Percentiles rank a stretch among this genome's conserved stretches.
Evolutionary conservation across 2,113 vertebrate species (phyloP).

Genomic region (Hystrix brachyura): DNA sequence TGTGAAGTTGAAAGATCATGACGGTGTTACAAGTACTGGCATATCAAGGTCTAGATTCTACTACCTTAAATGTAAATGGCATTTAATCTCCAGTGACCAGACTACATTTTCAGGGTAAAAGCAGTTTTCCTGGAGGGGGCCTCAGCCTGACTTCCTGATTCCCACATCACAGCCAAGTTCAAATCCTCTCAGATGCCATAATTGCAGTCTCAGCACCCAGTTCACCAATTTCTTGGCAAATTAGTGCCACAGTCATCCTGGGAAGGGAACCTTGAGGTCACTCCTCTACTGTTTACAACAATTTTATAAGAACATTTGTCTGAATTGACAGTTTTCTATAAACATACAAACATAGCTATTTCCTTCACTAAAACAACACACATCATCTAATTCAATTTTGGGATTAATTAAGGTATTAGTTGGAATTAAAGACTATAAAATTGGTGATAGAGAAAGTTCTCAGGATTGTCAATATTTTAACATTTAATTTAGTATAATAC

Average conservation of each 20-base stretch:
- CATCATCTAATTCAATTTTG: not conserved
- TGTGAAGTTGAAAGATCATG: not conserved
- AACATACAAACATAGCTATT: not conserved
- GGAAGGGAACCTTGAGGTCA: not conserved
- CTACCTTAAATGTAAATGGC: not conserved
- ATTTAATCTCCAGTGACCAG: not conserved
- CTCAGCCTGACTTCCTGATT: not conserved
- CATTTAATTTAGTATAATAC: conserved; percentile 1
- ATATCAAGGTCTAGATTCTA: not conserved
- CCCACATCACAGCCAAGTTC: not conserved
- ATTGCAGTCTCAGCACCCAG: not conserved
- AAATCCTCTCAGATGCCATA: not conserved
- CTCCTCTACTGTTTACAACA: too few species aligned
- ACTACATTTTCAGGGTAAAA: not conserved
- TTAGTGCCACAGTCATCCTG: not conserved
- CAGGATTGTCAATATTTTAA: not conserved
- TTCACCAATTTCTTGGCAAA: not conserved
- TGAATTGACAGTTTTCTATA: not conserved
- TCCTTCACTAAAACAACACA: not conserved
- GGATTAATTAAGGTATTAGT: not conserved
- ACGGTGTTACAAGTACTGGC: too few species aligned
- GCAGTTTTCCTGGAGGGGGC: accelerated
- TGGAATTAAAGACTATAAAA: conserved; percentile 13
- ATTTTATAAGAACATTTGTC: not conserved
- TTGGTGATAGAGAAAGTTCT: not conserved